Conservation (phyloP, 2,113 vertebrate species). For the Helogale parvula region DNA sequence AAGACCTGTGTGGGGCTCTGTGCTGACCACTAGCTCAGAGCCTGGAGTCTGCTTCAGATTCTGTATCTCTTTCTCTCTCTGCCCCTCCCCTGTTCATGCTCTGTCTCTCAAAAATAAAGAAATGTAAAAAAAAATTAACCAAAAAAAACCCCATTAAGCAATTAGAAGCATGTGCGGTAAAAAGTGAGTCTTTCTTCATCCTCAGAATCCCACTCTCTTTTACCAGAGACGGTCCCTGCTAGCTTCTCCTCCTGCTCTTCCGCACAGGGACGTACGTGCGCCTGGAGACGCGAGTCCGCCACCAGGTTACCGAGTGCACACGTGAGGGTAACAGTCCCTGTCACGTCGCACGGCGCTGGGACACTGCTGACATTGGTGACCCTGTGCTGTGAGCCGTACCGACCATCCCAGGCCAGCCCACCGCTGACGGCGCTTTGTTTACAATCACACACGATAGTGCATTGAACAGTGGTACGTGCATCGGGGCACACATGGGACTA, state of each 20-base stretch:
- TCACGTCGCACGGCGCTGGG: fast-evolving
- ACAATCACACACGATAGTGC: fast-evolving
- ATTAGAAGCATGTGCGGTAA: background rate
- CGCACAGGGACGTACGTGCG: fast-evolving
- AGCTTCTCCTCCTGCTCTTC: fast-evolving
- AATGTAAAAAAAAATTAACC: no score
- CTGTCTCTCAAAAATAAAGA: no score
- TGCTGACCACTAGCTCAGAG: no score
- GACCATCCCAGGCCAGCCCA: background rate
- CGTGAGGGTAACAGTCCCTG: fast-evolving
- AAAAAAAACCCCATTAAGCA: background rate
- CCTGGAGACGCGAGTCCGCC: fast-evolving
- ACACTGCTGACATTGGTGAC: fast-evolving
- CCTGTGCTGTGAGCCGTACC: no score
- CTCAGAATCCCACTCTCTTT: background rate
- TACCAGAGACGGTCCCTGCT: background rate
- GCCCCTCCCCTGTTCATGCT: no score
- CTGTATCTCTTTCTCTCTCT: no score
- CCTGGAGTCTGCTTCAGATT: no score
- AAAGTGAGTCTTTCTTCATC: background rate
- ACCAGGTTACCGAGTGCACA: fast-evolving
- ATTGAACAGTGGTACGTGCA: background rate
- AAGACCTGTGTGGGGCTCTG: no score
- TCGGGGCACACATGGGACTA: background rate
- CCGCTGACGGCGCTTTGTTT: fast-evolving